These are phyloP conservation scores for Lophochroa leadbeateri DNA, from an alignment of 2,113 vertebrate genomes.

Conservation along the genomic window DNA sequence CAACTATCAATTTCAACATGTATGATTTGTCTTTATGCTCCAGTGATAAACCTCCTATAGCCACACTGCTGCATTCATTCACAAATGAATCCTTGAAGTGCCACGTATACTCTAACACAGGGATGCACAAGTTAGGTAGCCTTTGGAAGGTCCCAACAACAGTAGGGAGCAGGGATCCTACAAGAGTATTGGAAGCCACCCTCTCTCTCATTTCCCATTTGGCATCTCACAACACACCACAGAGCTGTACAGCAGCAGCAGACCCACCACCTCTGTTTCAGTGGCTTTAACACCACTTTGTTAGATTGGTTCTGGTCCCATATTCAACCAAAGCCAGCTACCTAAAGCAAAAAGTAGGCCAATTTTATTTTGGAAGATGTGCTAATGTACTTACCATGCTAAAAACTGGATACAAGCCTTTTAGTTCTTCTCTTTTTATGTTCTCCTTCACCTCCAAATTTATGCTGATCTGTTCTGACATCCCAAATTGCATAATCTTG, in stretches of 20 bases:
- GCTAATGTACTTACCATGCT: neutral
- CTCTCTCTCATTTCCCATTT: neutral
- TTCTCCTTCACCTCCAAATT: constrained; percentile 1
- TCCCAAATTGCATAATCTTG: neutral
- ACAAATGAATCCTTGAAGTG: neutral
- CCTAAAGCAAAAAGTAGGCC: neutral
- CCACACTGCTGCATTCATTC: neutral
- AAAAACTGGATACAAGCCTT: neutral
- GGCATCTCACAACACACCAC: neutral
- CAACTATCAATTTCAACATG: neutral
- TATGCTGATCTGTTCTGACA: constrained; percentile 35
- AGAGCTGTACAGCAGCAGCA: neutral
- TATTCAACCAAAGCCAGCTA: neutral
- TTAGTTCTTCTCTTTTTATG: neutral
- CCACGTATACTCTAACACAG: neutral
- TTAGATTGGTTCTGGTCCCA: neutral
- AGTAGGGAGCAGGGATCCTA: neutral
- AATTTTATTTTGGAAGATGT: neutral
- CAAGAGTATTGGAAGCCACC: neutral
- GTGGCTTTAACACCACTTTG: neutral
- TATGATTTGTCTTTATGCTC: neutral
- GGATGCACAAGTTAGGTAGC: neutral
- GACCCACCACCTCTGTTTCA: neutral
- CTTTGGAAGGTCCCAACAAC: neutral
- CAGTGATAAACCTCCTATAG: neutral